Evolutionary conservation across 2,888 invertebrate genomes (phyloP), one percentile per base, ranked within the genome.

Genomic region (Muschampia staudingeri): DNA sequence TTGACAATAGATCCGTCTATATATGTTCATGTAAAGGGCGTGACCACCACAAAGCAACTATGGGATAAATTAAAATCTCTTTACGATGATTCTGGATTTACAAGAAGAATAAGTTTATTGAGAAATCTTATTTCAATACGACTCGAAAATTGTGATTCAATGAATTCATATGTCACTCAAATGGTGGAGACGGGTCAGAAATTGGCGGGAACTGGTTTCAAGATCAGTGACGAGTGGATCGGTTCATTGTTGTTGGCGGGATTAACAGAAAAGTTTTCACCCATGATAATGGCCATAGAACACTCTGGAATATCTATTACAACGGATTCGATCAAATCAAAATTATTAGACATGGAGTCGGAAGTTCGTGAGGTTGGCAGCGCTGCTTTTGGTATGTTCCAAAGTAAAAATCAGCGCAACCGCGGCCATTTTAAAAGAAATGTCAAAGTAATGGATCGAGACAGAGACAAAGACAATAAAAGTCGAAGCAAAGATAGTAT

Each of bases 361-460:
- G 61, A 61, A 61, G 61, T 61, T 12, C 25, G 61, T 61, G 61
- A 61, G 3, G 61, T 61, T 61, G 61, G 61, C 25, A 61, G 9
- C 61, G 61, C 61, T 25, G 61, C 61, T 25, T 61, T 61, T 61
- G 61, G 61, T 61, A 61, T 25, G 4, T 61, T 61, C 25, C 61
- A 61, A 61, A 61, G 61, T 61, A 61, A 61, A 25, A 61, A 61
- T 61, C 61, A 61, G 61, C 61, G 61, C 25, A 25, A 25, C 1
- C 25, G 25, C 61, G n/a, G 61, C 61, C 61, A 61, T 61, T 25
- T 61, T 61, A 61, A 25, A 11, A 61, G 7, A 61, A 61, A 61
- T 25, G 61, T 61, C 25, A 61, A 61, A 12, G 25, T 25, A 16
- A 19, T 25, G 1, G 34, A 34, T 34, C 34, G 34, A 34, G 34